Percentiles rank a stretch among this genome's conserved stretches.
Conservation (phyloP, 2,888 invertebrate genomes). For the Euclidia mi region DNA sequence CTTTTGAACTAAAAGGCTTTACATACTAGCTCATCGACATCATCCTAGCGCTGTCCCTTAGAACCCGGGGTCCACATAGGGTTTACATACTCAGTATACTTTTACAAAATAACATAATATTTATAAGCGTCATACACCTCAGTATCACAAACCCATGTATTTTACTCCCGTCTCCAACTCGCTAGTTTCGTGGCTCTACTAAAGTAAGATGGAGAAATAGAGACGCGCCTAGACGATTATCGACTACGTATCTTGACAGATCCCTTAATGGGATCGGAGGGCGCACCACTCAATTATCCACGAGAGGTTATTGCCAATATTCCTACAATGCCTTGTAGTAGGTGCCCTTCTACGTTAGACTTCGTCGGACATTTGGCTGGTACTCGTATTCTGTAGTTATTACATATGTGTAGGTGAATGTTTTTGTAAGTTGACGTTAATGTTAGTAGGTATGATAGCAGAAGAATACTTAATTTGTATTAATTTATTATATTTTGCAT, state of each 20-base stretch:
- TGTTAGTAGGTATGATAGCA: too few species aligned
- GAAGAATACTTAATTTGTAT: too few species aligned
- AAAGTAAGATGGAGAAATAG: conserved; percentile 48
- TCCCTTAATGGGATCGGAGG: conserved; percentile 73
- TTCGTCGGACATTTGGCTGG: conserved; percentile 23
- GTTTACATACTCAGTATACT: too few species aligned
- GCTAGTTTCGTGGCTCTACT: conserved; percentile 18
- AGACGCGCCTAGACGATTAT: conserved; percentile 62
- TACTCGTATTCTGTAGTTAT: neutral
- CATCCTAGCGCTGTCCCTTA: too few species aligned
- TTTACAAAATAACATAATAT: too few species aligned
- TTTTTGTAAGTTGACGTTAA: too few species aligned
- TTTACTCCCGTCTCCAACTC: neutral
- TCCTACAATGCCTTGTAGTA: conserved; percentile 46
- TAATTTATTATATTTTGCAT: too few species aligned
- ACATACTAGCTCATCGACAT: too few species aligned
- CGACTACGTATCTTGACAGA: conserved; percentile 68
- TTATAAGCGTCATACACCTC: too few species aligned
- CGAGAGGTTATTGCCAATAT: conserved; percentile 71
- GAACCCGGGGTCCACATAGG: too few species aligned
- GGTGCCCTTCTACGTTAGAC: conserved; percentile 22
- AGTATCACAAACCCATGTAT: too few species aligned
- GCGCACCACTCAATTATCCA: conserved; percentile 73
- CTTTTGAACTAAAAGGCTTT: too few species aligned
- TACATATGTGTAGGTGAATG: neutral